Evolutionary conservation across 1,140 invertebrate genomes (phyloP).

Genomic region (Aporrectodea caliginosa): DNA sequence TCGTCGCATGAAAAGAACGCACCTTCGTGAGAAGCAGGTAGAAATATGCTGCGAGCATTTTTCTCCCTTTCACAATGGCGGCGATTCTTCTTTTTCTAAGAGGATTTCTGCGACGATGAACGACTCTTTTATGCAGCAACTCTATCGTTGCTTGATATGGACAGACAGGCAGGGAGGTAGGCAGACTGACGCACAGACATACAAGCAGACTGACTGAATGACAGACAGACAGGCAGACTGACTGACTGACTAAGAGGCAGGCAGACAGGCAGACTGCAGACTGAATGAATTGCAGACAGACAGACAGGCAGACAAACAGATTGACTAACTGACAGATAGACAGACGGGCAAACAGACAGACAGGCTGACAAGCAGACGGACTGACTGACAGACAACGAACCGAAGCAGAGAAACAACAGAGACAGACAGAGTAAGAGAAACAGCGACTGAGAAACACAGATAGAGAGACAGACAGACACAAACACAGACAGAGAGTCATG

Average conservation of each 20-base stretch:
- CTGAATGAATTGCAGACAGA: neutral
- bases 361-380: neutral
- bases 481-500: neutral
- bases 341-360: neutral
- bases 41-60: too few species aligned
- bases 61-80: too few species aligned
- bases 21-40: too few species aligned
- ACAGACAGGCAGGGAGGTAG: too few species aligned
- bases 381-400: neutral
- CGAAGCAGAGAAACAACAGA: neutral
- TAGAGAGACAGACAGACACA: neutral
- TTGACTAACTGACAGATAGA: neutral
- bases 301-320: neutral
- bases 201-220: too few species aligned
- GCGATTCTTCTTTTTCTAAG: too few species aligned
- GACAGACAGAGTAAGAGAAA: conserved; percentile 2
- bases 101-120: too few species aligned
- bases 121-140: too few species aligned
- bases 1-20: too few species aligned
- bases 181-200: too few species aligned
- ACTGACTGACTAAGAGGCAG: neutral
- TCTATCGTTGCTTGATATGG: too few species aligned
- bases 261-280: neutral
- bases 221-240: neutral
- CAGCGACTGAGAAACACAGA: neutral